Conservation (phyloP, 2,888 invertebrate species). For the Andrena trimmerana region DNA sequence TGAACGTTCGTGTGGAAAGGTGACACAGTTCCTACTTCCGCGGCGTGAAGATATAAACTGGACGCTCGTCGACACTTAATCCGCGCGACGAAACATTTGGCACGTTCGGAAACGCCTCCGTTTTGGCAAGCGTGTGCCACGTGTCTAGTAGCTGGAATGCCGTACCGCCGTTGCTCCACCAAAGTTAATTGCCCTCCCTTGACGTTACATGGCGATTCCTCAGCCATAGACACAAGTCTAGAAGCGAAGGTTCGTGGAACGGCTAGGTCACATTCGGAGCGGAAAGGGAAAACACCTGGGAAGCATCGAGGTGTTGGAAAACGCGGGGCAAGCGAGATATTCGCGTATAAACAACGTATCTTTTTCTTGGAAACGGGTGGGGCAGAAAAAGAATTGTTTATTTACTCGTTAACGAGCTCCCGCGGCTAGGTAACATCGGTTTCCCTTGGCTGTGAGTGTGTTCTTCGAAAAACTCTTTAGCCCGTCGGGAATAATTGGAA, state of each 20-base stretch:
- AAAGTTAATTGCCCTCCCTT: conserved; percentile 31
- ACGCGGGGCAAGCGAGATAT: background rate
- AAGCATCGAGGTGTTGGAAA: background rate
- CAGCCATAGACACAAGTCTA: background rate
- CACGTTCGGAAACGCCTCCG: conserved; percentile 35
- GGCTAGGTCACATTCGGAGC: too few species aligned
- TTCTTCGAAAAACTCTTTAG: background rate
- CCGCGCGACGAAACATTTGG: conserved; percentile 43
- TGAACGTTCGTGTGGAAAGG: background rate
- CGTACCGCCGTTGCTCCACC: conserved; percentile 1
- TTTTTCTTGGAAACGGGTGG: background rate
- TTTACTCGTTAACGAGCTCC: conserved; percentile 2
- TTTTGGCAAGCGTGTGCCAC: conserved; percentile 29
- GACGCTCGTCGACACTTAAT: conserved; percentile 1
- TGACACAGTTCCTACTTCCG: background rate
- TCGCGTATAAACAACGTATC: background rate
- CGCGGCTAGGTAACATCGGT: background rate
- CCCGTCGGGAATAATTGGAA: conserved; percentile 34
- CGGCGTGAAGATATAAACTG: conserved; percentile 19
- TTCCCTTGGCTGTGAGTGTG: background rate
- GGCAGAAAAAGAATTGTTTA: background rate
- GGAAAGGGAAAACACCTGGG: background rate
- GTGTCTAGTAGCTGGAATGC: conserved; percentile 34
- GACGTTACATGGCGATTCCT: conserved; percentile 2
- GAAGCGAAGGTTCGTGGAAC: conserved; percentile 16